phyloP scores from a whole-genome alignment of 2,797 vertebrate genomes.

The Selene dorsalis region DNA sequence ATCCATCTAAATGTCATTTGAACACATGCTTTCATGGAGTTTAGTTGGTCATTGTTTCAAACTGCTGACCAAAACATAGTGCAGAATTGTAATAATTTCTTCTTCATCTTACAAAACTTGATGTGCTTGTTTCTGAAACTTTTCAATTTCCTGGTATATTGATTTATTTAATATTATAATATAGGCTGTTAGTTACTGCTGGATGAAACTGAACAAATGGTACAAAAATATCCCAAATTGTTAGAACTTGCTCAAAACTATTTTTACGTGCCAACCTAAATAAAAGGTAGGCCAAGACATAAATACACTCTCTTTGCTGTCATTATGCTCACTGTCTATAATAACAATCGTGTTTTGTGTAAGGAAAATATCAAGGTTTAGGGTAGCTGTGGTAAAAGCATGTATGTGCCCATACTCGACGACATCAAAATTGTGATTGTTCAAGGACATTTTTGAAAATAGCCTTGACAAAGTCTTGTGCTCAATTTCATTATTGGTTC shows the following conservation, averaged over 20 bases:
- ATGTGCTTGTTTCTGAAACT: too few species aligned
- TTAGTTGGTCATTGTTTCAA: not conserved
- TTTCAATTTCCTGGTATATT: too few species aligned
- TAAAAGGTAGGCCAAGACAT: too few species aligned
- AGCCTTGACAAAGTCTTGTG: conserved; percentile 57
- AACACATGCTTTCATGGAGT: not conserved
- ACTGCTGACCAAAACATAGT: not conserved
- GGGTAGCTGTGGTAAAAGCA: conserved; percentile 7
- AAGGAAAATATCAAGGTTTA: not conserved
- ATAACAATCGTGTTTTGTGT: not conserved
- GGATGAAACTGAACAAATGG: too few species aligned
- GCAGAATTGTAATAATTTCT: too few species aligned
- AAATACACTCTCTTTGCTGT: not conserved
- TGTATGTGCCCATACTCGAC: conserved; percentile 31
- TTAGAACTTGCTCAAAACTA: too few species aligned
- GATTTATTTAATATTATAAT: too few species aligned
- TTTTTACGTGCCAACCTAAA: too few species aligned
- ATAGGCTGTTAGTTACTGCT: too few species aligned
- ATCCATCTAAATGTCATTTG: too few species aligned
- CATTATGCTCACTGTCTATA: not conserved
- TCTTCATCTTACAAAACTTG: not conserved
- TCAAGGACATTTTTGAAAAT: conserved; percentile 73
- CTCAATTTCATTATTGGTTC: conserved; percentile 72
- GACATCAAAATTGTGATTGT: conserved; percentile 52
- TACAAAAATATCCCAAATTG: too few species aligned